A percentile compares a stretch with the other conserved stretches of the same genome.
These are phyloP conservation scores for Tautogolabrus adspersus DNA, from an alignment of 2,113 vertebrate species.

Conservation along the genomic window DNA sequence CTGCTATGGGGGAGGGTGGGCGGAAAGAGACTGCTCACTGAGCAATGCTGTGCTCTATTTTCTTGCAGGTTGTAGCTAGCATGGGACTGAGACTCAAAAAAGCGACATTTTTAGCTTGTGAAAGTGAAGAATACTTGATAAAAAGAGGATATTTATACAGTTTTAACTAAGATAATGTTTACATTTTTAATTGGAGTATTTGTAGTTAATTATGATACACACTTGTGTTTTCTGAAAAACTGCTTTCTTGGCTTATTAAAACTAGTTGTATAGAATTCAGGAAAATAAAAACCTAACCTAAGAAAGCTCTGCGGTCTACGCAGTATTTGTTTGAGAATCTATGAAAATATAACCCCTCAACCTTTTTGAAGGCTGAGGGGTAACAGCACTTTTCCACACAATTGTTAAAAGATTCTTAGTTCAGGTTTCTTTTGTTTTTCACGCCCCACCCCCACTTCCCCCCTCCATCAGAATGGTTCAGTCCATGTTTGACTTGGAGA, in stretches of 20 bases:
- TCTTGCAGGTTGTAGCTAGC: constrained; percentile 62
- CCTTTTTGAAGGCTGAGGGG: not conserved
- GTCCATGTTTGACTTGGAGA: constrained; percentile 56
- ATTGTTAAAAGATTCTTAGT: too few relatives aligned
- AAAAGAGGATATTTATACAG: not conserved
- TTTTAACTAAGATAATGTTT: not conserved
- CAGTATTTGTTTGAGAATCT: not conserved
- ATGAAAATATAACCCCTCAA: not conserved
- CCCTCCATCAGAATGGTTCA: constrained; percentile 54
- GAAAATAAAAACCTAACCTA: too few relatives aligned
- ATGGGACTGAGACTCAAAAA: constrained; percentile 28
- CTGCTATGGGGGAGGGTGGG: constrained; percentile 54
- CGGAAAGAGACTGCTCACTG: constrained; percentile 37
- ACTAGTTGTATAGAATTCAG: not conserved
- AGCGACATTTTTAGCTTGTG: not conserved
- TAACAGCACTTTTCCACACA: too few relatives aligned
- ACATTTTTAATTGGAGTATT: not conserved
- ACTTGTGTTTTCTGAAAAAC: not conserved
- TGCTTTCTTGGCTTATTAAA: not conserved
- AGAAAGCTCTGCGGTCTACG: not conserved
- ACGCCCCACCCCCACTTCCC: constrained; percentile 43
- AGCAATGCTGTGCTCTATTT: constrained; percentile 53
- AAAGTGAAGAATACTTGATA: not conserved
- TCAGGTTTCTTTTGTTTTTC: not conserved
- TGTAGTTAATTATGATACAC: not conserved